Percentiles rank a stretch among this genome's conserved stretches.
Conservation (phyloP, 2,797 vertebrate species). For the Centropyge bicolor region DNA sequence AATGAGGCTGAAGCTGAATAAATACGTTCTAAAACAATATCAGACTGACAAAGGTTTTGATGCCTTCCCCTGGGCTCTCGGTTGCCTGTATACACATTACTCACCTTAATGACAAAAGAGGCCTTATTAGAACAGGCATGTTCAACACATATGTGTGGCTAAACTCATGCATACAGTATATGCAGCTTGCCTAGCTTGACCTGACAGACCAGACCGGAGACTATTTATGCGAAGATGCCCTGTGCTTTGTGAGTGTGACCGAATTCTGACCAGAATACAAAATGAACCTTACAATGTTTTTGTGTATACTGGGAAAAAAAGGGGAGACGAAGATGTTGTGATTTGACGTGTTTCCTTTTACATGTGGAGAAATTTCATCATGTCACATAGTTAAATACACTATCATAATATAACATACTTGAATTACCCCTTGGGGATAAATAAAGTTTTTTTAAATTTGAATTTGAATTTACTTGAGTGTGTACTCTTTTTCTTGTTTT, state of each 20-base stretch:
- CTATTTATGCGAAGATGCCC: slow-evolving; percentile 3
- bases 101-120: slow-evolving; percentile 74
- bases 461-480: too few species aligned
- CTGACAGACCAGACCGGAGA: slow-evolving; percentile 1
- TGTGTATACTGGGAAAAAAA: background rate
- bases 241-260: slow-evolving; percentile 1
- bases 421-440: too few species aligned
- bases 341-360: background rate
- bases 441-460: too few species aligned
- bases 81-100: slow-evolving; percentile 65
- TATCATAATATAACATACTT: too few species aligned
- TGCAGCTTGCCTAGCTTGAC: background rate
- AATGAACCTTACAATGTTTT: background rate
- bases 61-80: slow-evolving; percentile 49
- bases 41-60: slow-evolving; percentile 66
- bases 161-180: background rate
- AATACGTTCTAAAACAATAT: slow-evolving; percentile 81
- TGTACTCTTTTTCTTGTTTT: too few species aligned
- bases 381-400: too few species aligned
- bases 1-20: slow-evolving; percentile 82
- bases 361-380: background rate
- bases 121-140: slow-evolving; percentile 41
- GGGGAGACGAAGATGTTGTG: background rate
- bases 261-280: slow-evolving; percentile 8
- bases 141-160: slow-evolving; percentile 15